Evolutionary conservation across 1,140 invertebrate species (phyloP).

Genomic region (Solenopsis fugax): DNA sequence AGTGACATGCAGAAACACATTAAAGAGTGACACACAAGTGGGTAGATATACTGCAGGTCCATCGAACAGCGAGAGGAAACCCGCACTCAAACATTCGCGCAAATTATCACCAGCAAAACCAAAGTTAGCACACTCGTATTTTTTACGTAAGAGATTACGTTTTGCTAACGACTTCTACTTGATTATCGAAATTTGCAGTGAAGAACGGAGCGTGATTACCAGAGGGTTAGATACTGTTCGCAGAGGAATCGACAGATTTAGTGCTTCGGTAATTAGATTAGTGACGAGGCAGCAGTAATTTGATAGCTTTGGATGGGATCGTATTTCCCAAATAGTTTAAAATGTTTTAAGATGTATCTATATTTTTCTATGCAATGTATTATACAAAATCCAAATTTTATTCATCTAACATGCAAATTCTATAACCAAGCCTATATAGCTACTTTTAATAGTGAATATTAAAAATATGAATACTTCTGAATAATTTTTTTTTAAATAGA

Average conservation of each 20-base stretch:
- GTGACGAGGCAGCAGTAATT: not conserved
- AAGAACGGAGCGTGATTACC: conserved; percentile 26
- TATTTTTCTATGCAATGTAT: not conserved
- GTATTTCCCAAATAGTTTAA: not conserved
- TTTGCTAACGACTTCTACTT: not conserved
- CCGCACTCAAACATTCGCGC: not conserved
- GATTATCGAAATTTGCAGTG: conserved; percentile 29
- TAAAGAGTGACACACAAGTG: not conserved
- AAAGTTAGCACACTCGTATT: conserved; percentile 40
- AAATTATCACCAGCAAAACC: not conserved
- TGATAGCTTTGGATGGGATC: not conserved
- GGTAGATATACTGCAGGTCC: not conserved
- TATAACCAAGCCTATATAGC: not conserved
- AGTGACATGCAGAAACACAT: not conserved
- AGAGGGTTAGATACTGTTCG: conserved; percentile 11
- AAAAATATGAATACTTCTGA: not conserved
- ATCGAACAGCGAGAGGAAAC: not conserved
- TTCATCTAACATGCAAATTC: not conserved
- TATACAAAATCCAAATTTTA: not conserved
- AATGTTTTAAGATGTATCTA: not conserved
- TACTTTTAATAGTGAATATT: not conserved
- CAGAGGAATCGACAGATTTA: conserved; percentile 24
- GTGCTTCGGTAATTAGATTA: not conserved
- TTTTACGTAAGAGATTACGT: not conserved
- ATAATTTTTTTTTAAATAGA: not conserved